Conservation (phyloP, 1,140 invertebrate genomes). For the Bombus pascuorum region DNA sequence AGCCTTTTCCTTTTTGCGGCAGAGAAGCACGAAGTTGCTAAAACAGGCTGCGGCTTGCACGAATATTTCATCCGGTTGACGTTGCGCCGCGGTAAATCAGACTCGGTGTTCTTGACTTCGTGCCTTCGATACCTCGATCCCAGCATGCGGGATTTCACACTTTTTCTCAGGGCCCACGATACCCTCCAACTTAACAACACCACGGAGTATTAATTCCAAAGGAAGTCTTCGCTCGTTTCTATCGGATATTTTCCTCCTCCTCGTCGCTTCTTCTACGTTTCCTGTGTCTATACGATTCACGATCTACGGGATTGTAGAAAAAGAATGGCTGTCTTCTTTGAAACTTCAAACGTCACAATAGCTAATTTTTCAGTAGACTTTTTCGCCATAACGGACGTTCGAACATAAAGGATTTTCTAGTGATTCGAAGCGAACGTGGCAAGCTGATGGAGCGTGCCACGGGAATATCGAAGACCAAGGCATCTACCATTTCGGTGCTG, state of each 20-base stretch:
- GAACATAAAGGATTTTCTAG: neutral
- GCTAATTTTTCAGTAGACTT: neutral
- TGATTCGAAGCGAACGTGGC: neutral
- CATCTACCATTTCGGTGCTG: constrained; percentile 70
- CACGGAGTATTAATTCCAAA: neutral
- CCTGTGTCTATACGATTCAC: rapidly evolving
- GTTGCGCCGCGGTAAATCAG: constrained; percentile 50
- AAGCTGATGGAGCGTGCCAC: neutral
- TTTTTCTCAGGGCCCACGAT: neutral
- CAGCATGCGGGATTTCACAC: constrained; percentile 2
- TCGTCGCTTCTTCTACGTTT: neutral
- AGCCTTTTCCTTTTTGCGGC: constrained; percentile 26
- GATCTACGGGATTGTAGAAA: rapidly evolving
- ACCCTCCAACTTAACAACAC: neutral
- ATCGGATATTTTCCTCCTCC: neutral
- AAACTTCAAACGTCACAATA: no score
- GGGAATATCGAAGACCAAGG: constrained; percentile 60
- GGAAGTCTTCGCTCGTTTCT: rapidly evolving
- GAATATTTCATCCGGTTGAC: constrained; percentile 50
- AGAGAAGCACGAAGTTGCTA: constrained; percentile 41
- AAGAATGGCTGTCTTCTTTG: no score
- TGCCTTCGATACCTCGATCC: constrained; percentile 36
- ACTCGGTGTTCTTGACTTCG: constrained; percentile 41
- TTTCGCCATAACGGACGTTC: no score
- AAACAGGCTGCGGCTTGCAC: constrained; percentile 38